Conservation (phyloP, 2,113 vertebrate genomes). For the Boulengeromyrus knoepffleri region DNA sequence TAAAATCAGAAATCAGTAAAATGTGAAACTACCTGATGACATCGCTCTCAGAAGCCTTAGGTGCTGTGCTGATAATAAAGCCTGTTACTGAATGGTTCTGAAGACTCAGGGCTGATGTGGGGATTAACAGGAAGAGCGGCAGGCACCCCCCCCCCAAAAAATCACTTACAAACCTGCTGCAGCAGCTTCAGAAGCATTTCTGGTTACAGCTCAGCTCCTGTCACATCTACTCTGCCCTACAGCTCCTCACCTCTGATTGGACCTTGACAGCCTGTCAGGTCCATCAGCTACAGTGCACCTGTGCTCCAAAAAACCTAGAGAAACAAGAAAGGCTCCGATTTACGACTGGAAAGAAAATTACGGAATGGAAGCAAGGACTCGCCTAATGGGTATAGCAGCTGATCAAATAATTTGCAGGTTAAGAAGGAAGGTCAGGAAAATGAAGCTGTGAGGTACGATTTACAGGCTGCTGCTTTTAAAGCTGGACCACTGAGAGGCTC, state of each 20-base stretch:
- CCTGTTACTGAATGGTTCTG: neutral
- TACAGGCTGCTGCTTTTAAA: neutral
- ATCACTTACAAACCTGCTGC: neutral
- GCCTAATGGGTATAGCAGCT: neutral
- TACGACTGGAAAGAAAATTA: neutral
- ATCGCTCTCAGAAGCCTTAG: too few relatives aligned
- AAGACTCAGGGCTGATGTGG: neutral
- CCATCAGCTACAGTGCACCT: neutral
- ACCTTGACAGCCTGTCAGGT: neutral
- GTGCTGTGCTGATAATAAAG: neutral
- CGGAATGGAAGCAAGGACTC: neutral
- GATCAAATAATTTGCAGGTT: neutral
- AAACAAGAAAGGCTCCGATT: neutral
- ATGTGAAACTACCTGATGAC: neutral
- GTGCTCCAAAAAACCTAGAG: neutral
- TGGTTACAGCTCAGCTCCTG: neutral
- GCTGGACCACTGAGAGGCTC: neutral
- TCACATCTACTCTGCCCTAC: neutral
- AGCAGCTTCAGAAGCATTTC: neutral
- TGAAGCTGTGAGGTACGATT: neutral
- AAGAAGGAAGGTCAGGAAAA: neutral
- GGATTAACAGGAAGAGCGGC: neutral
- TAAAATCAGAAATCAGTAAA: neutral
- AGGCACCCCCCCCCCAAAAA: neutral
- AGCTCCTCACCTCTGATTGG: neutral